Base-by-base conservation (phyloP, 92 coral and sea anemone genomes). In the Palythoa heliodiscus region DNA sequence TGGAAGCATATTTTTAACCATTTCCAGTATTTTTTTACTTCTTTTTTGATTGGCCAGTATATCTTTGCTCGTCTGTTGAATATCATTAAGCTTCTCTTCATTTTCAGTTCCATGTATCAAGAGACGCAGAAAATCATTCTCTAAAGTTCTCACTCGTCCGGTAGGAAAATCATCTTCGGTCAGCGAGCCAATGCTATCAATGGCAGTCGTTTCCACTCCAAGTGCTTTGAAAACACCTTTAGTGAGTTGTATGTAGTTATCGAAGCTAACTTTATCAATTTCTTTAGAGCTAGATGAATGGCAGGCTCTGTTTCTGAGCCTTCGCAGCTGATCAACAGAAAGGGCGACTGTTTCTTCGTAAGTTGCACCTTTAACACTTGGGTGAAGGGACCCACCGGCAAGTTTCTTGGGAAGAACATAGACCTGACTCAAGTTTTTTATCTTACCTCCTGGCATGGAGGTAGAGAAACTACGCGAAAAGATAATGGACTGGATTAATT, bases 251-350 rank as follows among this genome's bases (percentile, higher is more conserved):
- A 86, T 40, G 47, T 73, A 69, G 19, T 71, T 75, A 13, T 86
- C 80, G 20, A 89, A 86, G 9, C 19, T 74, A 2, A 25, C 7
- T 82, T 89, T 89, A 50, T 68, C 74, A 57, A 89, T 66, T 16
- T 57, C 53, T 75, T 58, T 72, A 13, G 87, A 57, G 35, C 35
- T 29, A 29, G 35, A 29, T 29, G 35, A 29, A 29, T 29, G 35
- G 35, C 35, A 29, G 35, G 15, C 73, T 8, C 11, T 50, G 69
- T 89, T 89, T 48, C 90, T 82, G 43, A 89, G 68, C 16, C 77
- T 70, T 38, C 90, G 87, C 29, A 89, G 85, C 57, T 89, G 92
- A 53, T 89, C 92, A 75, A 86, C 82, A 5, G 92, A 70, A 57
- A 89, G 75, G 3, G 93, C 60, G 8, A 68, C 37, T 19, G 92